Evolutionary conservation across 1,140 invertebrate species (phyloP).

Genomic region (Solen grandis): DNA sequence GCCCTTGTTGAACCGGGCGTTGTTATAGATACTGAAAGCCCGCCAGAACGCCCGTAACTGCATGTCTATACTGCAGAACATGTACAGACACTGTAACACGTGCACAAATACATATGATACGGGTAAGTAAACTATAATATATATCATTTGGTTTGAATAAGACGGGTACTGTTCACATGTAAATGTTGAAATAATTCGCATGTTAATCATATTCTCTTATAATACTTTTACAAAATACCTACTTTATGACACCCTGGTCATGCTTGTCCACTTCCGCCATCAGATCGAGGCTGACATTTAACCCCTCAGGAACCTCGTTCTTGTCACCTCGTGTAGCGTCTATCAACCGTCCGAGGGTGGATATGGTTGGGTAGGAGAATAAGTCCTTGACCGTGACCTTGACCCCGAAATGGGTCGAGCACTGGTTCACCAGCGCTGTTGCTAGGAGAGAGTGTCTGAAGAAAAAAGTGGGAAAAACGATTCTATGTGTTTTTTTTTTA

Average conservation of each 20-base stretch:
- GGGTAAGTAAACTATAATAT: no score
- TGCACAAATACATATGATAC: no score
- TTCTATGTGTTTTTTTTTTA: no score
- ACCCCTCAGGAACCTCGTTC: conserved; percentile 5
- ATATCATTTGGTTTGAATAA: no score
- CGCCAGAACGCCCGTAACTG: conserved; percentile 82
- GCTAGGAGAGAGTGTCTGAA: conserved; percentile 83
- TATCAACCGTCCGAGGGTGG: conserved; percentile 76
- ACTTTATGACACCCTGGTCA: conserved; percentile 79
- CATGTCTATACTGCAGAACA: conserved; percentile 79
- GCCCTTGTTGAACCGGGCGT: conserved; percentile 72
- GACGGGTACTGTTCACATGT: no score
- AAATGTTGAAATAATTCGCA: no score
- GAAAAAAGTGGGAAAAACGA: conserved; percentile 5
- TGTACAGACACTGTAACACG: background rate
- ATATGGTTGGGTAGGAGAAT: conserved; percentile 80
- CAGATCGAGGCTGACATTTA: conserved; percentile 69
- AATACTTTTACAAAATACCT: no score
- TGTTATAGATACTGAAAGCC: conserved; percentile 78
- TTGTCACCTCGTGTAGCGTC: conserved; percentile 66
- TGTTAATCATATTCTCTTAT: no score
- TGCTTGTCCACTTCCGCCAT: conserved; percentile 78
- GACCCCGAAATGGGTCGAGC: conserved; percentile 77
- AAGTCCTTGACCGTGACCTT: conserved; percentile 79
- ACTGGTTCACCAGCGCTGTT: conserved; percentile 79